Evolutionary conservation across 2,797 vertebrate genomes (phyloP), one percentile per base, ranked within the genome.

Genomic region (Loris lydekkerianus): DNA sequence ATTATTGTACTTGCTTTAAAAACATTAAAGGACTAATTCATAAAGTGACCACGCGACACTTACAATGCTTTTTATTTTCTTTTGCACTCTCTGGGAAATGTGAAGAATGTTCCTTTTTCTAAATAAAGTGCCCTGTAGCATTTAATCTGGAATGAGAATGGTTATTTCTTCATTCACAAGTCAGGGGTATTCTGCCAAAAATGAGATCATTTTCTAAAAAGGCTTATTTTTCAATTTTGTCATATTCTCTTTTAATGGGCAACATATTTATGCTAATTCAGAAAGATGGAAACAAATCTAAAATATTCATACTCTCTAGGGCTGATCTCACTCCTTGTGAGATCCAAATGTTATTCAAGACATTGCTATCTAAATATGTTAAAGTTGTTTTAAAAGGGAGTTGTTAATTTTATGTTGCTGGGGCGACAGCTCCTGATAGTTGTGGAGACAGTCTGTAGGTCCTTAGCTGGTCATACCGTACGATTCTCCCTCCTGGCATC

Each of bases 1-100:
- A 97, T 97, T 98, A 69, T 96, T 98, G 86, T 96, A 89, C 95
- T 97, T 96, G 77, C 86, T 96, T 98, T 97, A 92, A 95, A 96
- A 98, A 95, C 93, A 88, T 92, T 96, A 94, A 96, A 96, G 60
- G 81, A 84, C 84, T 96, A 92, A 96, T 97, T 97, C 86, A 96
- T 96, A 90, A 97, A 93, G 93, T 86, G 88, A 80, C 80, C 53
- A 94, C 70, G 80, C 58, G 73, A 82, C 89, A 81, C 86, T 96
- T 93, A 78, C 18, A 81, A 94, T 90, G 86, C 84, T 95, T 98
- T 94, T 94, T 85, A 92, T 91, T 97, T 96, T 93, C 92, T 93
- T 96, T 97, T 96, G 72, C 34, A 92, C 78, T 94, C 86, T 93
- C 76, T 96, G 84, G 77, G 96, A 97, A 95, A 96, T 89, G 85